Base-by-base conservation (phyloP, 1,140 invertebrate species). In the Ctenoplectra terminalis region DNA sequence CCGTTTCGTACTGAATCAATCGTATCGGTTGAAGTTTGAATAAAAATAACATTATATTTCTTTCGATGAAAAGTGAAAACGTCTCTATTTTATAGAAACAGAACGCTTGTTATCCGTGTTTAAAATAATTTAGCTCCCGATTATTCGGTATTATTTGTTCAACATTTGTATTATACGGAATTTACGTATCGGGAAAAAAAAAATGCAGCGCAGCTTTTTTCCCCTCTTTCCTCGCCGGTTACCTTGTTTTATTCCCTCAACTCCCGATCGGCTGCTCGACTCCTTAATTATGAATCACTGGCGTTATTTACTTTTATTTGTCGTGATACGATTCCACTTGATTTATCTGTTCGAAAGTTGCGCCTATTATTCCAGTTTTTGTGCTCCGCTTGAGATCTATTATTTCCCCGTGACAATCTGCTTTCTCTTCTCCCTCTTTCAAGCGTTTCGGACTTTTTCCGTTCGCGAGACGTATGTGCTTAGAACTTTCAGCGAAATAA, bases 281-380 rank as follows among this genome's bases (percentile, higher is more conserved):
- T 81, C 85, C 54, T 88, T 88, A 87, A 88, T 88, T 88, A 88
- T 88, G 86, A 88, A 88, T 88, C 86, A 79, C 86, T 48, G 46
- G 46, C 58, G 86, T 87, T 83, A 87, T 88, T 88, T 87, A 87
- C 70, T 81, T 84, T 87, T 87, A 87, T 87, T 87, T 85, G 80
- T 85, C 78, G 82, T 84, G 74, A 80, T 79, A 71, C 86, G 74
- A 82, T 72, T 78, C 82, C 74, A 23, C 34, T 87, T 88, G 86
- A 88, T 88, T 87, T 85, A 88, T 81, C 78, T 76, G 82, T 76
- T 67, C 71, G 85, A 85, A 87, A 87, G 82, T 87, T 76, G 58
- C 77, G 77, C 75, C 85, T 87, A 86, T 87, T 87, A 84, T 87
- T 87, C 85, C 85, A 73, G 82, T 84, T 87, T 87, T 87, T 84